Evolutionary conservation across 2,797 vertebrate species (phyloP).

Genomic region (Mionectes olivaceus): DNA sequence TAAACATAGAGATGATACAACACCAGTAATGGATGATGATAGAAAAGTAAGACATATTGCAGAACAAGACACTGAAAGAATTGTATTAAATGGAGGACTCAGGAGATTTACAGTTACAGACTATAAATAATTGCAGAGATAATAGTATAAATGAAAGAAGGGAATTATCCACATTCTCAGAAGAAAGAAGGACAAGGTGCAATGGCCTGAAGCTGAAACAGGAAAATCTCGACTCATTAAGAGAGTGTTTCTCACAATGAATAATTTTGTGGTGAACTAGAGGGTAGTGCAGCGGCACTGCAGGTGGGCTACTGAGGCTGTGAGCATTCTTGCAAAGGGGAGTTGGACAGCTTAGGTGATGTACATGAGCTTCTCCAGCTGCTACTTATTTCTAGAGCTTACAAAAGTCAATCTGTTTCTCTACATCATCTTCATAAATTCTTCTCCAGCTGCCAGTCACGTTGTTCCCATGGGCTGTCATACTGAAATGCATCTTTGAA

Average conservation of each 20-base stretch:
- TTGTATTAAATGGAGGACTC: slow-evolving; percentile 6
- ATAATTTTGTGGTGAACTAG: not conserved
- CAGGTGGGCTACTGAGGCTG: not conserved
- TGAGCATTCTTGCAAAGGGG: not conserved
- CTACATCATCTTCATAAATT: not conserved
- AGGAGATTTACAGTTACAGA: not conserved
- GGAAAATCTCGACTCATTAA: not conserved
- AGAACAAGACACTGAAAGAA: not conserved
- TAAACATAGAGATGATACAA: not conserved
- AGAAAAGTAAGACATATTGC: not conserved
- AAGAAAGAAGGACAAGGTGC: slow-evolving; percentile 33
- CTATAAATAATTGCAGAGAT: slow-evolving; percentile 57
- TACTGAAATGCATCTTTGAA: not conserved
- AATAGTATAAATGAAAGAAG: slow-evolving; percentile 51
- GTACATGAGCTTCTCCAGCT: not conserved
- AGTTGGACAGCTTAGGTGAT: not conserved
- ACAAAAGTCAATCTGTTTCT: not conserved
- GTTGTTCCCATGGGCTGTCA: not conserved
- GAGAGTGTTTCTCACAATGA: not conserved
- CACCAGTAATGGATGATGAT: not conserved
- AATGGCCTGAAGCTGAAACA: slow-evolving; percentile 40
- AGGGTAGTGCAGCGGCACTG: not conserved
- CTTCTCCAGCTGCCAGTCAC: not conserved
- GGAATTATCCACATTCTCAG: slow-evolving; percentile 45
- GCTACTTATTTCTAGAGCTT: not conserved